Conservation (phyloP, 2,888 invertebrate genomes). For the Melanostoma mellinum region DNA sequence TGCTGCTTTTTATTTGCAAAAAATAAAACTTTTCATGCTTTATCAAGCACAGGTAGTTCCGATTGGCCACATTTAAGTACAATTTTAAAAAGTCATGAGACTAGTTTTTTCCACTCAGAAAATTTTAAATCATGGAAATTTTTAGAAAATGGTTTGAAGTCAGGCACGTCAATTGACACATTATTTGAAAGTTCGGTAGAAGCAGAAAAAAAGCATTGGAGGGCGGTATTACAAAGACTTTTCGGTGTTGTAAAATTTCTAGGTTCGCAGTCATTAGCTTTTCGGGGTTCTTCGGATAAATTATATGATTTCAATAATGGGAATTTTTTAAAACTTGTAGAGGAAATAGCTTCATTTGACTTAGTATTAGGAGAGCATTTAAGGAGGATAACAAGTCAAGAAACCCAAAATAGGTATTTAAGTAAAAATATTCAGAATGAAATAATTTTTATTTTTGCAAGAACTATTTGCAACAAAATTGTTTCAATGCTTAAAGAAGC, state of each 20-base stretch:
- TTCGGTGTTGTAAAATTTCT: slow-evolving; percentile 1
- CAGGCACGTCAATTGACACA: background rate
- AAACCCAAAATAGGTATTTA: slow-evolving; percentile 42
- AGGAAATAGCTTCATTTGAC: slow-evolving; percentile 35
- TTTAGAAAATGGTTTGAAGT: background rate
- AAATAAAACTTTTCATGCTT: slow-evolving; percentile 8
- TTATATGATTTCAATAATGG: slow-evolving; percentile 35
- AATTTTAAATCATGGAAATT: slow-evolving; percentile 10
- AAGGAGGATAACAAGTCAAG: slow-evolving; percentile 38
- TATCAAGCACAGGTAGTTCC: slow-evolving; percentile 41
- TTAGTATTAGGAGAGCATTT: slow-evolving; percentile 45
- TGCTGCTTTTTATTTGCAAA: slow-evolving; percentile 38
- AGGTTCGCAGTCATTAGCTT: slow-evolving; percentile 35
- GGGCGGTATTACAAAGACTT: slow-evolving; percentile 1
- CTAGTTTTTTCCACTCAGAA: background rate
- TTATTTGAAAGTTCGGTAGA: background rate
- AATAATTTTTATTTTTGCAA: slow-evolving; percentile 31
- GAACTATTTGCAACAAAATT: slow-evolving; percentile 41
- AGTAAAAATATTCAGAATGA: slow-evolving; percentile 32
- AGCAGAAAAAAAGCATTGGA: slow-evolving; percentile 2
- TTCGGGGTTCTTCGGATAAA: slow-evolving; percentile 32
- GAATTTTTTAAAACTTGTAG: slow-evolving; percentile 38
- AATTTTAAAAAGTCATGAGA: slow-evolving; percentile 34
- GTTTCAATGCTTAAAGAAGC: slow-evolving; percentile 39
- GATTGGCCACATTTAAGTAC: slow-evolving; percentile 36